Percentiles rank a stretch among this genome's conserved stretches.
These are phyloP conservation scores for Styela plicata DNA, from an alignment of 23 tunicate species.

Conservation along the genomic window DNA sequence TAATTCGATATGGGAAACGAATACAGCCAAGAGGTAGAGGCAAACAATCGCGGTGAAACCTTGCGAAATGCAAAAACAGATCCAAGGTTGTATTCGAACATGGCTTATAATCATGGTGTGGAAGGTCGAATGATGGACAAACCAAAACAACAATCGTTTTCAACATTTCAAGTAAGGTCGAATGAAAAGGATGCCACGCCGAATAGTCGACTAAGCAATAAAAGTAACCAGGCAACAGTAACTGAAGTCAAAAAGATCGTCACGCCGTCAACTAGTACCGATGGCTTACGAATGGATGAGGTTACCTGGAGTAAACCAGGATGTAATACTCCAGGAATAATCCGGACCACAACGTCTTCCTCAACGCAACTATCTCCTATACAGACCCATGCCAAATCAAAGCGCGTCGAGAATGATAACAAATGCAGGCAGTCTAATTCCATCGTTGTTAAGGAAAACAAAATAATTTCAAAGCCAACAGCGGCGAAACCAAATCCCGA, in stretches of 20 bases:
- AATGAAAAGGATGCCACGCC: neutral
- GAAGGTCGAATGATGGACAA: slow-evolving; percentile 29
- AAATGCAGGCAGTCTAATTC: no score
- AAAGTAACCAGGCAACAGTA: neutral
- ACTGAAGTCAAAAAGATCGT: neutral
- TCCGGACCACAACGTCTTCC: no score
- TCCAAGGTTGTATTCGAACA: neutral
- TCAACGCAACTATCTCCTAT: no score
- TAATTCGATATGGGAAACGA: slow-evolving; percentile 17
- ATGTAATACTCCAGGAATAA: no score
- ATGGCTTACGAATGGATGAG: neutral
- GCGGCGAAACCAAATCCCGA: no score
- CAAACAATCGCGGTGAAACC: neutral
- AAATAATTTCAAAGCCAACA: no score
- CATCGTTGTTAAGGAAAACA: no score
- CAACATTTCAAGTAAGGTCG: neutral
- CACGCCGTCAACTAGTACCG: neutral
- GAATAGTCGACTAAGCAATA: neutral
- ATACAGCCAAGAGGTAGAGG: neutral
- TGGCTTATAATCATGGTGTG: neutral
- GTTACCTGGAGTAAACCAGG: neutral
- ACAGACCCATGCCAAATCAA: no score
- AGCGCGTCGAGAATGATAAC: no score
- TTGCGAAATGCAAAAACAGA: neutral
- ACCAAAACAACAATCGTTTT: neutral